A percentile compares a stretch with the other conserved stretches of the same genome.
These are phyloP conservation scores for Melanchra persicariae DNA, from an alignment of 2,888 invertebrate species.

Conservation along the genomic window DNA sequence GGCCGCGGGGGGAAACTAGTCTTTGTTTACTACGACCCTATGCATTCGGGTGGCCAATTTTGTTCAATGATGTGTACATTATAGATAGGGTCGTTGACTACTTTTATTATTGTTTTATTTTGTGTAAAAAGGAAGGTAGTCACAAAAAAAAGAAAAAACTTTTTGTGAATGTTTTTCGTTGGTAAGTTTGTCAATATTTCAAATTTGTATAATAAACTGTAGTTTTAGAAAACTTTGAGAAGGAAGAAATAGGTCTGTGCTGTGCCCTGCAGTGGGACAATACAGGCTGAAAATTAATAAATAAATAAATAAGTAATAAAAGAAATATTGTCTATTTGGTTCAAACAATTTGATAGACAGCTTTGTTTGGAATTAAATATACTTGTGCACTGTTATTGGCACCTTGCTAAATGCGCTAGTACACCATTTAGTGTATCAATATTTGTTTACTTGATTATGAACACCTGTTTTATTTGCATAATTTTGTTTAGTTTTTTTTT, in stretches of 20 bases:
- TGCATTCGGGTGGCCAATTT: neutral
- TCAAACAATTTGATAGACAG: neutral
- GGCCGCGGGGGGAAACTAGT: no score
- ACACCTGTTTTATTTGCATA: neutral
- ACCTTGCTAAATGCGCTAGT: neutral
- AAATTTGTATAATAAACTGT: no score
- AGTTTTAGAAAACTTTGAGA: no score
- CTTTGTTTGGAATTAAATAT: neutral
- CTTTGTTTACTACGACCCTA: neutral
- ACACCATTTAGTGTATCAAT: neutral
- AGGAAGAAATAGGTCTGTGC: neutral
- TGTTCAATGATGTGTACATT: conserved; percentile 28
- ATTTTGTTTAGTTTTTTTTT: neutral
- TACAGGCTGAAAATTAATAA: neutral
- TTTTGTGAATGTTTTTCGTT: neutral
- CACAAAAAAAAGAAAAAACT: neutral
- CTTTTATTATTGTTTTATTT: conserved; percentile 8
- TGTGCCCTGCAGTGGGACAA: neutral
- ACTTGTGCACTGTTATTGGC: neutral
- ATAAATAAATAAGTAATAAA: no score
- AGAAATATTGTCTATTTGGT: neutral
- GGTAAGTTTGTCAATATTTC: no score
- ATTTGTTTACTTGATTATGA: neutral
- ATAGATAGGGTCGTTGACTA: conserved; percentile 45
- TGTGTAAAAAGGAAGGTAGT: neutral